phyloP scores from a whole-genome alignment of 2,797 vertebrate genomes.

The Babyrousa celebensis region DNA sequence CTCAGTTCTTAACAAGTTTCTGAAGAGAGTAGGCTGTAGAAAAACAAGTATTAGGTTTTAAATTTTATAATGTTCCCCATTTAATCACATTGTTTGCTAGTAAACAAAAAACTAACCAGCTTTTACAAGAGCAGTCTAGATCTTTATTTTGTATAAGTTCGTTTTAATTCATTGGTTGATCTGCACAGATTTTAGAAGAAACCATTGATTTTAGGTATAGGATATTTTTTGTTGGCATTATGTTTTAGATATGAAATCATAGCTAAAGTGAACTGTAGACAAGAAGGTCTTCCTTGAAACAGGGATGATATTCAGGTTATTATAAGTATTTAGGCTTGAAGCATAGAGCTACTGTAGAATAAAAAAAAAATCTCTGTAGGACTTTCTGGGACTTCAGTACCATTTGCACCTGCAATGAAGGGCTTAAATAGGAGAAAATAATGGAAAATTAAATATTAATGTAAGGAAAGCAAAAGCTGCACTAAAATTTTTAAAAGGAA shows the following conservation, averaged over 20 bases:
- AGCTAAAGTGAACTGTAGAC: conserved; percentile 81
- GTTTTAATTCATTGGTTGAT: conserved; percentile 78
- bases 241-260: conserved; percentile 83
- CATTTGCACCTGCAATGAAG: conserved; percentile 81
- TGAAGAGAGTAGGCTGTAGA: conserved; percentile 91
- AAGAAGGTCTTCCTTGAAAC: conserved; percentile 80
- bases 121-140: conserved; percentile 81
- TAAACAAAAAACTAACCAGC: conserved; percentile 82
- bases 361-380: conserved; percentile 76
- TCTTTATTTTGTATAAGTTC: conserved; percentile 84
- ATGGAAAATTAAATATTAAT: conserved; percentile 77
- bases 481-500: conserved; percentile 88
- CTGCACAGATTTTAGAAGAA: conserved; percentile 72
- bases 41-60: conserved; percentile 91
- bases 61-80: conserved; percentile 87
- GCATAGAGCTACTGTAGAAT: conserved; percentile 77
- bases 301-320: conserved; percentile 81
- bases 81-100: conserved; percentile 88
- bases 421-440: conserved; percentile 83
- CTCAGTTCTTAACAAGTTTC: conserved; percentile 89
- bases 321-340: conserved; percentile 82
- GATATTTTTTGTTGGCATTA: conserved; percentile 77
- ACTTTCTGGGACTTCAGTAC: conserved; percentile 83
- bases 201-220: conserved; percentile 82
- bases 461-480: conserved; percentile 90